These are phyloP conservation scores for Ptychobarbus kaznakovi DNA, from an alignment of 2,797 vertebrate genomes.

Conservation along the genomic window DNA sequence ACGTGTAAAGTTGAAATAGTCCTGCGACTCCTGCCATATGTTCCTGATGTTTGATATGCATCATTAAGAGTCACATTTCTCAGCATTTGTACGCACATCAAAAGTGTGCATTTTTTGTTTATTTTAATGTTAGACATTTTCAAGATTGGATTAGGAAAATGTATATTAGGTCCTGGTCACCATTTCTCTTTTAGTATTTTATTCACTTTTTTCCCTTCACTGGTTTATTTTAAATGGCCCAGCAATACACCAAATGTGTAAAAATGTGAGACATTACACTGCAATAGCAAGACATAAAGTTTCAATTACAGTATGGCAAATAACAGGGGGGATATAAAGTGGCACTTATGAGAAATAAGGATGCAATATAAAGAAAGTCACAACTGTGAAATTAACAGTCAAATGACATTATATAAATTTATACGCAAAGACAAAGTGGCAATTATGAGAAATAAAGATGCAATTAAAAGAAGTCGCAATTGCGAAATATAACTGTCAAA, in stretches of 20 bases:
- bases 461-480: background rate
- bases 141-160: background rate
- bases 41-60: background rate
- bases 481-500: background rate
- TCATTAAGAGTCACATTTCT: background rate
- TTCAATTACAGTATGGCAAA: background rate
- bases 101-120: background rate
- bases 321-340: background rate
- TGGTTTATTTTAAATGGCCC: background rate
- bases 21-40: background rate
- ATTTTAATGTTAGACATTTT: background rate
- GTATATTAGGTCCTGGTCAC: background rate
- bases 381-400: background rate
- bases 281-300: background rate
- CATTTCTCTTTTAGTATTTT: slow-evolving; percentile 4
- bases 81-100: background rate
- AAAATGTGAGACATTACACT: background rate
- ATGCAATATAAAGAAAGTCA: background rate
- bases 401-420: background rate
- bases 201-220: background rate
- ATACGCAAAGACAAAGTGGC: background rate
- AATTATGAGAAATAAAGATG: background rate
- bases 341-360: background rate
- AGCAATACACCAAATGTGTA: background rate
- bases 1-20: background rate